Evolutionary conservation across 2,888 invertebrate species (phyloP).

Genomic region (Meloe dianella): DNA sequence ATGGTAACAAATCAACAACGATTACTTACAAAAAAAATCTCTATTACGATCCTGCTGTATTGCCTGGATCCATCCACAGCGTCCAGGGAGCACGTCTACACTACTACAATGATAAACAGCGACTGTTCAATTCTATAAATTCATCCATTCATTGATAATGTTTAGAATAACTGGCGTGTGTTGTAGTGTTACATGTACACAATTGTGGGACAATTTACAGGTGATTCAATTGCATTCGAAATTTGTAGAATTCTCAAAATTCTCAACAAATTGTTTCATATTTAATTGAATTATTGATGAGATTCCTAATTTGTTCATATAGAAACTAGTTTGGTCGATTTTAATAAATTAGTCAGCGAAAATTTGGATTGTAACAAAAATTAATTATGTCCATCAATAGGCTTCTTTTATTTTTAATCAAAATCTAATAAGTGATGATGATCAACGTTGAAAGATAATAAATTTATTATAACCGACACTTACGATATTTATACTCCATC

Average conservation of each 20-base stretch:
- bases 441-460: not conserved
- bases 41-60: not conserved
- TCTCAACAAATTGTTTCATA: not conserved
- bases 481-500: not conserved
- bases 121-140: constrained; percentile 33
- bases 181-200: too few relatives aligned
- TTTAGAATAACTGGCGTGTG: too few relatives aligned
- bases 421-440: not conserved
- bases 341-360: not conserved
- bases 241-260: not conserved
- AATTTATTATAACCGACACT: not conserved
- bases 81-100: constrained; percentile 19
- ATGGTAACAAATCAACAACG: not conserved
- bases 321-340: too few relatives aligned
- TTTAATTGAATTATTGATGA: too few relatives aligned
- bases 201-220: too few relatives aligned
- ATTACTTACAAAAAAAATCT: not conserved
- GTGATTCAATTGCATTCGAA: too few relatives aligned
- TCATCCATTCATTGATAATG: constrained; percentile 34
- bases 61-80: not conserved
- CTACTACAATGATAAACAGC: constrained; percentile 30
- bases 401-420: not conserved
- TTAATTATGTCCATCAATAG: not conserved
- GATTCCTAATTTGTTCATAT: too few relatives aligned
- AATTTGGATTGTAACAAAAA: not conserved